Conservation (phyloP, 2,113 vertebrate species). For the Sitta europaea region DNA sequence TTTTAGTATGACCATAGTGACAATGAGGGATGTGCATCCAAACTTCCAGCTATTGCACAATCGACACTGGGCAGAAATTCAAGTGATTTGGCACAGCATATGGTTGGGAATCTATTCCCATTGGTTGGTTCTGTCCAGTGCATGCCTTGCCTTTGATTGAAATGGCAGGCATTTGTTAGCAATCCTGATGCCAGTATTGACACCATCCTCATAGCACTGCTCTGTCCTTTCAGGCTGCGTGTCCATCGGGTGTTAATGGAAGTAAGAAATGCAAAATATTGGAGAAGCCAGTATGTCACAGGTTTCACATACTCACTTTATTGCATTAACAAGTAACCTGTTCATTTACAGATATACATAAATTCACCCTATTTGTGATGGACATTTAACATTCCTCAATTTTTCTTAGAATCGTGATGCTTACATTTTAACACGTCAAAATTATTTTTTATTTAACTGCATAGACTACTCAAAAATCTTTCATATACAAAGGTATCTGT, state of each 20-base stretch:
- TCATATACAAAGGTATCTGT: background rate
- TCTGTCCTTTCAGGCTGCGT: background rate
- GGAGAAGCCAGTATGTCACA: background rate
- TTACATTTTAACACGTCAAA: background rate
- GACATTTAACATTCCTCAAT: background rate
- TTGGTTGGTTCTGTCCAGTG: slow-evolving; percentile 54
- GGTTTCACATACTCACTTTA: slow-evolving; percentile 21
- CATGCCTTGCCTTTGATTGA: slow-evolving; percentile 59
- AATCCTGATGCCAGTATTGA: slow-evolving; percentile 3
- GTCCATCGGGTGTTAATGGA: background rate
- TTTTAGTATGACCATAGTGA: slow-evolving; percentile 59
- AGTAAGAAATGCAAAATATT: slow-evolving; percentile 8
- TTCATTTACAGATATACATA: slow-evolving; percentile 60
- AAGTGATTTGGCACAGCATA: slow-evolving; percentile 61
- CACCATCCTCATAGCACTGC: slow-evolving; percentile 16
- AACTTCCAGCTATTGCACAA: slow-evolving; percentile 67
- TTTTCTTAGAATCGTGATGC: background rate
- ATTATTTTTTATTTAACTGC: background rate
- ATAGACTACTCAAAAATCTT: background rate
- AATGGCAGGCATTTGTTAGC: slow-evolving; percentile 57
- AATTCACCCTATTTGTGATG: background rate
- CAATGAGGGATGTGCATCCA: slow-evolving; percentile 54
- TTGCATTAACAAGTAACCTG: slow-evolving; percentile 40
- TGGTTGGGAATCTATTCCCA: slow-evolving; percentile 38
- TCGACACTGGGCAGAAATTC: slow-evolving; percentile 65